phyloP scores from a whole-genome alignment of 2,113 vertebrate species.

The Copsychus sechellarum region DNA sequence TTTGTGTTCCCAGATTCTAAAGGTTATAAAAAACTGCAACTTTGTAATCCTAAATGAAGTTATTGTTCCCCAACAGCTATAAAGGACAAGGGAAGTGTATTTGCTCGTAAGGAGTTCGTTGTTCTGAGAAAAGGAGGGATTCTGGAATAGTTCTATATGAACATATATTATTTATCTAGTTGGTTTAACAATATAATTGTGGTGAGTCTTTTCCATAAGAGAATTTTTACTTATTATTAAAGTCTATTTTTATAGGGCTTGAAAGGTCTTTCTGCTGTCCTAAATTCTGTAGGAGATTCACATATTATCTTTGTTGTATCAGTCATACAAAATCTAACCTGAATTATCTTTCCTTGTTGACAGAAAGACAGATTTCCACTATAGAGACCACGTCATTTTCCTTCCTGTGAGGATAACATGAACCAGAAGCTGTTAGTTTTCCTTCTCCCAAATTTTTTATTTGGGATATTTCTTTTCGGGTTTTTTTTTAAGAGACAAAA shows the following conservation, averaged over 20 bases:
- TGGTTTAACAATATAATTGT: neutral
- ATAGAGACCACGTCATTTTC: neutral
- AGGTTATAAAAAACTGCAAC: neutral
- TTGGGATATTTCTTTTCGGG: conserved; percentile 24
- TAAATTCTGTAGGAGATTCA: neutral
- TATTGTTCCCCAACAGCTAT: neutral
- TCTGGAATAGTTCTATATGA: neutral
- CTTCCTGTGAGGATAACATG: conserved; percentile 33
- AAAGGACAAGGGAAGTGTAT: neutral
- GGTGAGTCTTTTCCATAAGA: neutral
- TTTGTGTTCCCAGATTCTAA: neutral
- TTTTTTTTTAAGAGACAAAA: conserved; percentile 9
- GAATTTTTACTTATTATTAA: neutral
- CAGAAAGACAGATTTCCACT: conserved; percentile 1
- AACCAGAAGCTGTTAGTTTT: conserved; percentile 46
- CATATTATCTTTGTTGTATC: neutral
- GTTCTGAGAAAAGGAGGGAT: neutral
- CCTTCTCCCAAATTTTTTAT: conserved; percentile 38
- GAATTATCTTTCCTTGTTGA: conserved; percentile 8
- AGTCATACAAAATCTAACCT: neutral
- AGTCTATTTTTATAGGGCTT: neutral
- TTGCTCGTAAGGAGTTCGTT: neutral
- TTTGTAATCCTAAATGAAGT: neutral
- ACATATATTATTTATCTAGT: neutral
- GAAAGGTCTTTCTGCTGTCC: neutral